Evolutionary conservation across 2,113 vertebrate species (phyloP), one percentile per base, ranked within the genome.

Genomic region (Empidonax alnorum): DNA sequence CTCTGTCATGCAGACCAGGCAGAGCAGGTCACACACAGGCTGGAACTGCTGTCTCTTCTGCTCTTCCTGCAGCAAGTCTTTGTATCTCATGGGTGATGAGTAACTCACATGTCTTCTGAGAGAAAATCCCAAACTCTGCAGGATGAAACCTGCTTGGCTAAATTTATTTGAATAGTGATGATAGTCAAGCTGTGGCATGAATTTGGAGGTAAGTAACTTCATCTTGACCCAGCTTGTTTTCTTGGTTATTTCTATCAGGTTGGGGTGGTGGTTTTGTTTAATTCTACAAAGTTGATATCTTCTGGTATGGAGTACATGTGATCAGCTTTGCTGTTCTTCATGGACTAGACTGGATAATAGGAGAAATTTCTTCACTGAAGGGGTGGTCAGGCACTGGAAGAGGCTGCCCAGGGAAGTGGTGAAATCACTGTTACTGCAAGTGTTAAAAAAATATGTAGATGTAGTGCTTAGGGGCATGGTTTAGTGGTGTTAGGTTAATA

Each of bases 1-100:
- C 41, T 30, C 13, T 22, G 25, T 6, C 12, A 10, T 6, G 33
- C 0, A 1, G 23, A 23, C 47, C 55, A 56, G 35, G 49, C 49
- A 46, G 74, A 80, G 55, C 28, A 35, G 49, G 22, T 49, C 7
- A 0, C 17, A 16, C 0, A 2, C 0, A 5, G 41, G 8, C 61
- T n/a, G 61, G 41, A 84, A 44, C 55, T 23, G 28, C 73, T 50
- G 31, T 16, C 41, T 62, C 14, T 49, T n/a, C 35, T 68, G 31
- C 27, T 63, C 28, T 35, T 42, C 31, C 69, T 33, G 35, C 1
- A 7, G 25, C 23, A 68, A 37, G 46, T 42, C 52, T n/a, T 33
- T 23, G 47, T 49, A 74, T 37, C 28, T 66, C 44, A 35, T 47
- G 7, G 30, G 33, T 72, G 44, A 58, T 20, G n/a, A 39, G 46